Evolutionary conservation across 2,113 vertebrate species (phyloP), one percentile per base, ranked within the genome.

Genomic region (Gymnorhina tibicen): DNA sequence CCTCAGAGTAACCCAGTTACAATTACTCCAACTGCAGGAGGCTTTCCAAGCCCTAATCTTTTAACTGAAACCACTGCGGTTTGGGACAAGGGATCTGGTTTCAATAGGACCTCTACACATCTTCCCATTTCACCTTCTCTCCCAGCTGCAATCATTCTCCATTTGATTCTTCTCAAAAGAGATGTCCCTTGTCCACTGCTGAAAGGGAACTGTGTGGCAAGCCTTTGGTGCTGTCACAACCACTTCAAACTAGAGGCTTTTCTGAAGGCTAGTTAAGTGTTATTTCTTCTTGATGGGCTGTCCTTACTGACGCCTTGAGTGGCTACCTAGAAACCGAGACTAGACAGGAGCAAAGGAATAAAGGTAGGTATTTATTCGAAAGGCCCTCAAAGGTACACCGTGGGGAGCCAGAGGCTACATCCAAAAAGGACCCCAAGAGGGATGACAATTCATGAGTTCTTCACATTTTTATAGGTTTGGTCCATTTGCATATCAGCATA

Each of bases 31-130:
- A 27, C 53, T 82, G 62, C 72, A 87, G 55, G 26, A 94, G 35
- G 37, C 28, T 67, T 86, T 91, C 90, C 85, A 93, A 93, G 59
- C 78, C 67, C 67, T 91, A 63, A 67, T 88, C 75, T 88, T 91
- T 83, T 70, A 80, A 55, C 68, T 63, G 55, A 85, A 95, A 86
- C 55, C 13, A 0, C 47, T 47, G 33, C 0, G 0, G 82, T 87
- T 77, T 87, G 50, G 50, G 93, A 93, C 70, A 79, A 79, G 39
- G 30, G 53, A 62, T 82, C 53, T 87, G 44, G 10, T 83, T 89
- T 87, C 70, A 44, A 2, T 10, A 83, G 78, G 84, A 85, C 58
- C 59, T 72, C 16, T 46, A 62, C n/a, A n/a, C 19, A 41, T 93
- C 70, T 80, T 82, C 67, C 59, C 6, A 4, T 58, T 72, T 28